Base-by-base conservation (phyloP, 2,797 vertebrate genomes). In the Danio tinwini region DNA sequence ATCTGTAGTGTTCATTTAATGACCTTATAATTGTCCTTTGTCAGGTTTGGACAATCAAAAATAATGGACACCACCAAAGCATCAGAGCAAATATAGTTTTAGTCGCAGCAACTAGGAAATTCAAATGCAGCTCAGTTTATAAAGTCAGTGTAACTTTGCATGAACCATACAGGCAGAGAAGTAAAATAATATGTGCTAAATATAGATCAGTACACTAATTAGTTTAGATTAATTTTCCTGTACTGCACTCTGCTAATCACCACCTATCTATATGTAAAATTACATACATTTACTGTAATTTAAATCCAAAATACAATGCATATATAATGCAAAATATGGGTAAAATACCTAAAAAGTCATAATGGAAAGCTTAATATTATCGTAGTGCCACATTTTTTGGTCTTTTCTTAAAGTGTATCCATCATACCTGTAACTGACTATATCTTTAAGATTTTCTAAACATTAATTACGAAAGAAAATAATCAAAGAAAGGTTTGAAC, bases 141-240 rank as follows among this genome's bases (percentile, higher is more conserved):
- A 29, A 29, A 11, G 10, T 16, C 10, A 21, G 14, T 55, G 21
- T 13, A 47, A 49, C 16, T 45, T 37, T 76, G 4, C 2, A 13
- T 58, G 2, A 67, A 56, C 62, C 13, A 56, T n/a, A 45, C 17
- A 53, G 39, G 19, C 19, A 76, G 14, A 76, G 50, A 76, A 56
- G 9, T 37, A 29, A 65, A 76, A 17, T 37, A 44, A 49, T 29
- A 58, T 10, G 14, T 29, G 63, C 40, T 37, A 58, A 67, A 76
- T 76, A 76, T 45, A 65, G 14, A 39, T 8, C n/a, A n/a, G 10
- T 7, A 44, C 42, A 39, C 10, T n/a, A 11, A 50, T n/a, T 63
- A 11, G 21, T 62, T 39, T 3, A 62, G 72, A 50, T 50, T 6
- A 63, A 50, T 5, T 63, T 52, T 21, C 59, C 47, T 52, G 0